Evolutionary conservation across 2,113 vertebrate genomes (phyloP).

Genomic region (Athene noctua): DNA sequence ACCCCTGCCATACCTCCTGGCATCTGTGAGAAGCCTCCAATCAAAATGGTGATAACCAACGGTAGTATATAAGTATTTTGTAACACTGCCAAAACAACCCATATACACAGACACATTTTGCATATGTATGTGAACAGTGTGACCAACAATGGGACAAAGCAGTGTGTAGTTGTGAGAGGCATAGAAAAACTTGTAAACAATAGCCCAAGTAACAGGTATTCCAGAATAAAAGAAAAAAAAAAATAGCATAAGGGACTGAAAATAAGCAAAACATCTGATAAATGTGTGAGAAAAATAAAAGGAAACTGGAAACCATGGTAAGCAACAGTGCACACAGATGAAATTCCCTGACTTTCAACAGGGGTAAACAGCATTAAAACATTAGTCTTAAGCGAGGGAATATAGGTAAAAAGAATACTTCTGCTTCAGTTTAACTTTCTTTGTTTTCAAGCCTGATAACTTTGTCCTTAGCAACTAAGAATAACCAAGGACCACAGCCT

Average conservation of each 20-base stretch:
- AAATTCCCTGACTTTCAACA: background rate
- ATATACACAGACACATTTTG: background rate
- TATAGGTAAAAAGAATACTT: background rate
- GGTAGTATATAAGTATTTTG: background rate
- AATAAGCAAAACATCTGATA: background rate
- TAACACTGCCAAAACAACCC: background rate
- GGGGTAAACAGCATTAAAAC: background rate
- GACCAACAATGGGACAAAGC: background rate
- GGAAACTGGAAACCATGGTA: background rate
- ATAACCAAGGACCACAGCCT: background rate
- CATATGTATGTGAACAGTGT: background rate
- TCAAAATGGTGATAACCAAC: background rate
- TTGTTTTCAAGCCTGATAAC: background rate
- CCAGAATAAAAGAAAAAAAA: background rate
- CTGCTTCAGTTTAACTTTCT: background rate
- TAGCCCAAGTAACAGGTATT: background rate
- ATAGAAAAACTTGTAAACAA: background rate
- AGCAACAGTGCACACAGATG: background rate
- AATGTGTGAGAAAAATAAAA: background rate
- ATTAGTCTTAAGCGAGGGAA: background rate
- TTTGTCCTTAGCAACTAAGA: background rate
- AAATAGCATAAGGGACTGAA: background rate
- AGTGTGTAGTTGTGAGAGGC: background rate
- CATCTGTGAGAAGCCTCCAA: background rate
- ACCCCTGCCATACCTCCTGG: background rate